Evolutionary conservation across 2,113 vertebrate genomes (phyloP).

Genomic region (Pterocles burchelli): DNA sequence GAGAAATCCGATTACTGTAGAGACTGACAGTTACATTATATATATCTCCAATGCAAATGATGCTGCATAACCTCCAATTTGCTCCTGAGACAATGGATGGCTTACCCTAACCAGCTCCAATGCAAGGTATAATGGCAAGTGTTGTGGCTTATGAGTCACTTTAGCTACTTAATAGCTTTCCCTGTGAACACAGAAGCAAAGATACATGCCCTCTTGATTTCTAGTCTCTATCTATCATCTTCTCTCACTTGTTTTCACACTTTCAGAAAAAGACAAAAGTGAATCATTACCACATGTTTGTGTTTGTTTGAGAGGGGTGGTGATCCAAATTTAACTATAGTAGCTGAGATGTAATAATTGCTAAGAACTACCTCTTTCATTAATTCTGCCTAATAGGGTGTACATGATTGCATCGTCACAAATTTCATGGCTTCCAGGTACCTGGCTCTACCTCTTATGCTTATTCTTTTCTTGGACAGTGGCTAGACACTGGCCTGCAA

Average conservation of each 20-base stretch:
- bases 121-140: neutral
- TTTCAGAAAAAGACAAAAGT: neutral
- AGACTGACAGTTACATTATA: neutral
- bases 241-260: neutral
- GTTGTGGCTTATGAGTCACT: neutral
- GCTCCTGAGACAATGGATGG: neutral
- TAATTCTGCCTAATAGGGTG: neutral
- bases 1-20: conserved; percentile 5
- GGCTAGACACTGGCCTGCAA: neutral
- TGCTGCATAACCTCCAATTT: conserved; percentile 8
- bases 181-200: neutral
- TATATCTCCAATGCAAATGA: neutral
- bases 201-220: neutral
- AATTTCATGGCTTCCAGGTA: neutral
- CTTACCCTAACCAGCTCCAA: neutral
- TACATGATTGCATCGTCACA: neutral
- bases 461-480: neutral
- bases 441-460: neutral
- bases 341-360: neutral
- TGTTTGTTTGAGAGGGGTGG: neutral
- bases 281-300: neutral
- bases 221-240: neutral
- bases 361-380: neutral
- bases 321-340: neutral
- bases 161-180: neutral